Base-by-base conservation (phyloP, 1,140 invertebrate genomes). In the Listronotus oregonensis region DNA sequence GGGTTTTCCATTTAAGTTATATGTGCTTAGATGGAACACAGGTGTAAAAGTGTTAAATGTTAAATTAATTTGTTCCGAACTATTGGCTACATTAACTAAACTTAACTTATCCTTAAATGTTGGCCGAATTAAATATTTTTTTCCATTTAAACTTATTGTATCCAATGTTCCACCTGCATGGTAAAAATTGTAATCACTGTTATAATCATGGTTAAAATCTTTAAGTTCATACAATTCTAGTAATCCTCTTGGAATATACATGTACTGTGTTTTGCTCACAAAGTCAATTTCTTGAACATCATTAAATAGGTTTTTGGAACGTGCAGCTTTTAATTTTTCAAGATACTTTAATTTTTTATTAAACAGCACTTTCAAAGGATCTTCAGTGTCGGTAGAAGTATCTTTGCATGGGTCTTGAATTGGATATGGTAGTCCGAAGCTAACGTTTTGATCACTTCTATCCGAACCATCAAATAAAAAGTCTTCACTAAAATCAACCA, bases 121-220 rank as follows among this genome's bases (percentile, higher is more conserved):
- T 10, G 42, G 43, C 44, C 46, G 44, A 14, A 66, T 17, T 42
- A 66, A 56, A 66, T 59, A 58, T 3, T 11, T 27, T n/a, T 32
- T 49, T 6, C 12, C 11, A 52, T 54, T 18, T 7, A 59, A 14
- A 32, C 31, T 42, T 18, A 58, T 6, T 11, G 10, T 18, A 37
- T 66, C 64, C 32, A 66, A 54, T 9, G 51, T 11, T 27, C 64
- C 64, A 40, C 52, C 31, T 44, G 51, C 49, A 49, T 52, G 54
- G 31, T 52, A 63, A 4, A 43, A n/a, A 42, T 63, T 63, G 14
- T 50, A 63, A 31, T 63, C 49, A 39, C n/a, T 21, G 6, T 3
- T 15, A 46, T 34, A 58, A 31, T 57, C n/a, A 18, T 18, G n/a
- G 14, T 49, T 44, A 18, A 32, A 17, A 31, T 66, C 37, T 27